Percentiles rank a stretch among this genome's conserved stretches.
Evolutionary conservation across 2,113 vertebrate genomes (phyloP).

Genomic region (Mobula birostris): DNA sequence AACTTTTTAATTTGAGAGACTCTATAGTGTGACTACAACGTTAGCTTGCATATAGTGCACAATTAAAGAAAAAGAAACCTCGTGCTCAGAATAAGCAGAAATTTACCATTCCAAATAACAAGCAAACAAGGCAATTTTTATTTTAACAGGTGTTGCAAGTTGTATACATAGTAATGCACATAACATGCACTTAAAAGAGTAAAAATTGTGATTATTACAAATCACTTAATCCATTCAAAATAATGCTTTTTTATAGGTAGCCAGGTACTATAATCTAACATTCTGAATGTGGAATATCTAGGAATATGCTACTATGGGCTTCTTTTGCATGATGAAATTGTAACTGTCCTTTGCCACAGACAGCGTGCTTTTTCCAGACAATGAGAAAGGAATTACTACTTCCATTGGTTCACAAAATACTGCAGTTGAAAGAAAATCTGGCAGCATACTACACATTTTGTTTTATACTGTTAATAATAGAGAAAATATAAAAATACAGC

Average conservation of each 20-base stretch:
- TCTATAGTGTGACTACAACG: not conserved
- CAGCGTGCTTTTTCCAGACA: not conserved
- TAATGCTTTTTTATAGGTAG: not conserved
- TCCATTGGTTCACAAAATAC: not conserved
- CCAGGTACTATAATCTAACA: too few species aligned
- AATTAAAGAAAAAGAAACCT: not conserved
- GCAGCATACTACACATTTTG: not conserved
- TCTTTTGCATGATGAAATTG: not conserved
- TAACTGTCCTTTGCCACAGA: constrained; percentile 5
- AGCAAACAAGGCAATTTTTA: not conserved
- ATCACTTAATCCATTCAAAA: not conserved
- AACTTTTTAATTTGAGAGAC: not conserved
- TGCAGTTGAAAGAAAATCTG: constrained; percentile 7
- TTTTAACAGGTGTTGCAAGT: not conserved
- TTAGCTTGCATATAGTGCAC: not conserved
- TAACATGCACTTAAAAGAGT: not conserved
- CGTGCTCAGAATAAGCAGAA: not conserved
- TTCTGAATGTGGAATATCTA: not conserved
- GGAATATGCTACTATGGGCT: not conserved
- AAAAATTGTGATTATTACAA: not conserved
- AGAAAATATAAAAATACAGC: not conserved
- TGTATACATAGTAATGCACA: not conserved
- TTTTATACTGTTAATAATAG: not conserved
- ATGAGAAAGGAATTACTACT: not conserved
- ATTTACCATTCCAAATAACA: not conserved